Conservation (phyloP, 2,797 vertebrate species). For the Trematocara caparti region DNA sequence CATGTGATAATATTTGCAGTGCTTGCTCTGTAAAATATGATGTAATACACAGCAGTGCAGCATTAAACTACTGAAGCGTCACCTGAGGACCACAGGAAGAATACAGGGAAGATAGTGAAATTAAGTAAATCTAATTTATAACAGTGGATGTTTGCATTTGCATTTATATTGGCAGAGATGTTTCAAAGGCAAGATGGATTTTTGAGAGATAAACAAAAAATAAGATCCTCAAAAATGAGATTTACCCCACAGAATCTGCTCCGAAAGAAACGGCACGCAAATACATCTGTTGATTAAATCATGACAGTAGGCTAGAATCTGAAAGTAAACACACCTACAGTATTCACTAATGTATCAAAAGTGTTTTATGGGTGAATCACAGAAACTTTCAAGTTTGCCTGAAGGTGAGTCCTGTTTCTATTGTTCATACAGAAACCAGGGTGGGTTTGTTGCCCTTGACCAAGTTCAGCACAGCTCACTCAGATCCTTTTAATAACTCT, state of each 20-base stretch:
- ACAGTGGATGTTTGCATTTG: conserved; percentile 63
- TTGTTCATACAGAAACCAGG: conserved; percentile 53
- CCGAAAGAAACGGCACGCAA: not conserved
- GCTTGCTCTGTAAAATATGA: conserved; percentile 34
- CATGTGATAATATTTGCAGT: conserved; percentile 19
- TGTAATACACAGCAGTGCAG: conserved; percentile 41
- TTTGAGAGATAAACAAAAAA: conserved; percentile 56
- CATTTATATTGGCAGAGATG: conserved; percentile 73
- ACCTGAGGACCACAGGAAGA: conserved; percentile 37
- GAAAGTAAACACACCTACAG: not conserved
- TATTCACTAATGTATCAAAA: not conserved
- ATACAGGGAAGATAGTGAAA: conserved; percentile 41
- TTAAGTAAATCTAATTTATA: conserved; percentile 62
- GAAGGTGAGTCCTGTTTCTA: conserved; percentile 46
- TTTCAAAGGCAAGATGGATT: conserved; percentile 57
- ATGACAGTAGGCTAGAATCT: not conserved
- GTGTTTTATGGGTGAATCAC: not conserved
- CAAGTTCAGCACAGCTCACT: conserved; percentile 77
- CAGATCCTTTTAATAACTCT: conserved; percentile 80
- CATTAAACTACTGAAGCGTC: conserved; percentile 50
- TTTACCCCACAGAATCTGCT: conserved; percentile 10
- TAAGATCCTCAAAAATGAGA: conserved; percentile 43
- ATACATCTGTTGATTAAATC: not conserved
- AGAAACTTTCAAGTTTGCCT: conserved; percentile 52
- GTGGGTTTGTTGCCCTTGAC: conserved; percentile 77